A percentile compares a stretch with the other conserved stretches of the same genome.
Evolutionary conservation across 1,140 invertebrate genomes (phyloP).

Genomic region (Acromyrmex heyeri): DNA sequence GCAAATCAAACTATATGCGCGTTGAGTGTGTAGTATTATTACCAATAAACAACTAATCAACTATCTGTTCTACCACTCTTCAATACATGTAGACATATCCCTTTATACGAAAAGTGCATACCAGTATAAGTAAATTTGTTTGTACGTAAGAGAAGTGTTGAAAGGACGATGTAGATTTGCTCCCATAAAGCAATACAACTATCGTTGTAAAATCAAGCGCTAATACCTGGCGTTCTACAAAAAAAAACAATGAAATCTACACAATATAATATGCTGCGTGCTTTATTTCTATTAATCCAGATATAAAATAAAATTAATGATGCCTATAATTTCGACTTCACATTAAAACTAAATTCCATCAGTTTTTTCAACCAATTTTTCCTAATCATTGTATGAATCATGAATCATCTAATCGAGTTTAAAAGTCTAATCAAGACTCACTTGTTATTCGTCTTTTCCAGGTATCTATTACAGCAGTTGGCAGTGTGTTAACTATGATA

Average conservation of each 20-base stretch:
- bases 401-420: conserved; percentile 6
- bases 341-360: not conserved
- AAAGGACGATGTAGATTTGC: too few species aligned
- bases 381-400: not conserved
- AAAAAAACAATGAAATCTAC: not conserved
- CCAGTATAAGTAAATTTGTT: not conserved
- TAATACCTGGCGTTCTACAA: not conserved
- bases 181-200: too few species aligned
- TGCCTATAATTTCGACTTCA: not conserved
- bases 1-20: not conserved
- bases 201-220: conserved; percentile 2
- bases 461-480: conserved; percentile 71
- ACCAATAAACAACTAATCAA: conserved; percentile 40
- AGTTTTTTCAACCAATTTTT: not conserved
- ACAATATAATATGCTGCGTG: not conserved
- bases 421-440: not conserved
- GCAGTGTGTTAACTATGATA: conserved; percentile 82
- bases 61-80: not conserved
- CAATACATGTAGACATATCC: not conserved
- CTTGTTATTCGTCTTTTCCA: not conserved
- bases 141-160: too few species aligned
- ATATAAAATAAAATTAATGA: conserved; percentile 15
- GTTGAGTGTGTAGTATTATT: not conserved
- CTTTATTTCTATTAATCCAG: not conserved
- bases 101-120: not conserved